phyloP scores from a whole-genome alignment of 2,888 invertebrate genomes.

The Rhimphoctona megacephalus region DNA sequence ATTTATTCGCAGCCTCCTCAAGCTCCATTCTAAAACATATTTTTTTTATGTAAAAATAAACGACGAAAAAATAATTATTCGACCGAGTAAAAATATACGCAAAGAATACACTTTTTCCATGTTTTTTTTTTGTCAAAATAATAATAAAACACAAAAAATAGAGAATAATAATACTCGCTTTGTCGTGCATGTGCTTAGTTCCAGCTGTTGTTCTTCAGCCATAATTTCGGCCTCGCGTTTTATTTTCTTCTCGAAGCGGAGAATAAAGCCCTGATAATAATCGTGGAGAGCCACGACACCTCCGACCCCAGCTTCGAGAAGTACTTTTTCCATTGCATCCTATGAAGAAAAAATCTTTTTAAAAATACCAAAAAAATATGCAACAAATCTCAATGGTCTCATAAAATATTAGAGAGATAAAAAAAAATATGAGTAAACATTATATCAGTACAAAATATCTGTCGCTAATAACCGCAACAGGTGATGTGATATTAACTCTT shows the following conservation, averaged over 20 bases:
- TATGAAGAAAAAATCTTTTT: constrained; percentile 73
- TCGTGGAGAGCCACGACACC: constrained; percentile 86
- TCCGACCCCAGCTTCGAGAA: constrained; percentile 88
- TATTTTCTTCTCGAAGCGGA: constrained; percentile 80
- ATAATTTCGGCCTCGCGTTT: constrained; percentile 78
- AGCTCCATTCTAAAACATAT: constrained; percentile 78
- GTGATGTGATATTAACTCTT: no score
- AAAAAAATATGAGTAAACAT: neutral
- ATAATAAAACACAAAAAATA: neutral
- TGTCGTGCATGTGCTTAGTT: constrained; percentile 76
- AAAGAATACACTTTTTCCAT: neutral
- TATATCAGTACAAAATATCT: neutral
- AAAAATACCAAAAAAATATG: neutral
- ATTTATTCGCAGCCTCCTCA: constrained; percentile 80
- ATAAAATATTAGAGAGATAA: neutral
- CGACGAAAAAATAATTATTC: neutral
- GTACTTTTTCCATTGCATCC: constrained; percentile 88
- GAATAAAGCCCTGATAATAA: constrained; percentile 86
- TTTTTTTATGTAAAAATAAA: neutral
- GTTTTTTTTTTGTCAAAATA: neutral
- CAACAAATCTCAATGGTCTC: constrained; percentile 4
- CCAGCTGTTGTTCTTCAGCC: constrained; percentile 79
- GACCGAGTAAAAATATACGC: neutral
- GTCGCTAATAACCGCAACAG: no score
- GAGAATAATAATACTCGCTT: constrained; percentile 71